Evolutionary conservation across 2,888 invertebrate species (phyloP), one percentile per base, ranked within the genome.

Genomic region (Physocephala rufipes): DNA sequence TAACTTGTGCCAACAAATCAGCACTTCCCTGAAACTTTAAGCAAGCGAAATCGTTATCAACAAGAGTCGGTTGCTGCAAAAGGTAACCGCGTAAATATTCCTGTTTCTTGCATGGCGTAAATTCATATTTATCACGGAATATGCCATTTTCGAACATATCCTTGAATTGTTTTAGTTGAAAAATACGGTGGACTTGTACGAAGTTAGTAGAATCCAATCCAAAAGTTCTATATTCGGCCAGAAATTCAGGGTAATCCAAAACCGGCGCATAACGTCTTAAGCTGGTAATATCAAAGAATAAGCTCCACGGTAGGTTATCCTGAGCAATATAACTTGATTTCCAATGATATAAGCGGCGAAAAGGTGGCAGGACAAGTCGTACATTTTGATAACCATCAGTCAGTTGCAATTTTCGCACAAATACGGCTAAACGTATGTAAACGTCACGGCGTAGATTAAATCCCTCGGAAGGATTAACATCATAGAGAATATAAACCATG

Each of bases 371-470:
- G 63, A 98, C 95, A 78, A 95, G 81, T 51, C 87, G 87, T 85
- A 91, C 90, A 71, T 89, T 87, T 24, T 84, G 84, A 61, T 87
- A 86, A 1, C 71, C 73, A 0, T 86, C 85, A 15, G 86, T 83
- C 71, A 88, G 88, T 71, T 90, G 88, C 68, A 96, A 87, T 72
- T 91, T 89, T 43, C 91, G 89, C 0, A 95, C 88, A 82, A 97
- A 91, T 62, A 94, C 92, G 1, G 97, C 96, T 79, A 97, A 89
- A 77, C 99, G 90, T 89, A 99, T 92, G 81, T 96, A 99, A 1
- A 99, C 98, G 88, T 99, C 99, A 47, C 99, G 89, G 19, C 97
- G 89, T 74, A 99, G 88, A 87, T 99, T 99, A 82, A 99, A 99
- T 0, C 99, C 99, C 88, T 99, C 99, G 0, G 94, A 92, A 2